A percentile compares a stretch with the other conserved stretches of the same genome.
phyloP scores from a whole-genome alignment of 2,113 vertebrate genomes.

The Alethe castanea region DNA sequence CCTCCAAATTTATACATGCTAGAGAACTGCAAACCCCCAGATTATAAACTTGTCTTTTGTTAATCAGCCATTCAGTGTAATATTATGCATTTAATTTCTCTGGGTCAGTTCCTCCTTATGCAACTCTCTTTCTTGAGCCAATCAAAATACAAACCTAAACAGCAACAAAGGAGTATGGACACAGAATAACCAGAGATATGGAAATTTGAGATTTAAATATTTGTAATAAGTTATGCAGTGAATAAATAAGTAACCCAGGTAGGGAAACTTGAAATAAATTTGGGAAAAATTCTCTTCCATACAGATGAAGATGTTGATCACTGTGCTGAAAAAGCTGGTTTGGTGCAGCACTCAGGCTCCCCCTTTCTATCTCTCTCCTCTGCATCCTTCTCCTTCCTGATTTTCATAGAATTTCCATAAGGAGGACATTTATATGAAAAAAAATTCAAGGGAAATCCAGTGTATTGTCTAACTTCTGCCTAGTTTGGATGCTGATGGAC shows the following conservation, averaged over 20 bases:
- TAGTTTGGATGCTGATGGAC: not conserved
- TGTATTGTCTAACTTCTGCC: not conserved
- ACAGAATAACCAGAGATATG: not conserved
- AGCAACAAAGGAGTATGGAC: not conserved
- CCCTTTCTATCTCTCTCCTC: not conserved
- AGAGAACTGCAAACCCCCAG: not conserved
- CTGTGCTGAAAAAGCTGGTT: not conserved
- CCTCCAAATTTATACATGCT: not conserved
- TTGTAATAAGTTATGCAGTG: not conserved
- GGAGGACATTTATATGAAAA: not conserved
- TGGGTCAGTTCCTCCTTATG: not conserved
- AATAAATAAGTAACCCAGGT: not conserved
- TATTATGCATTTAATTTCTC: not conserved
- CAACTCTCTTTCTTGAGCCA: not conserved
- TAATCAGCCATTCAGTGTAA: not conserved
- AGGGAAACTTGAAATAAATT: not conserved
- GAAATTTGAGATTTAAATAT: not conserved
- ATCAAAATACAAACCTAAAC: not conserved
- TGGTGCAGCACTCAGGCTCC: not conserved
- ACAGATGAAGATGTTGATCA: not conserved
- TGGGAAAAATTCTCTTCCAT: not conserved
- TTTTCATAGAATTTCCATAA: not conserved
- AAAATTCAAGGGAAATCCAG: not conserved
- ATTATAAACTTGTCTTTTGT: not conserved
- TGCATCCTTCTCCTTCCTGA: not conserved